Evolutionary conservation across 2,797 vertebrate species (phyloP), one percentile per base, ranked within the genome.

Genomic region (Pipistrellus pygmaeus): DNA sequence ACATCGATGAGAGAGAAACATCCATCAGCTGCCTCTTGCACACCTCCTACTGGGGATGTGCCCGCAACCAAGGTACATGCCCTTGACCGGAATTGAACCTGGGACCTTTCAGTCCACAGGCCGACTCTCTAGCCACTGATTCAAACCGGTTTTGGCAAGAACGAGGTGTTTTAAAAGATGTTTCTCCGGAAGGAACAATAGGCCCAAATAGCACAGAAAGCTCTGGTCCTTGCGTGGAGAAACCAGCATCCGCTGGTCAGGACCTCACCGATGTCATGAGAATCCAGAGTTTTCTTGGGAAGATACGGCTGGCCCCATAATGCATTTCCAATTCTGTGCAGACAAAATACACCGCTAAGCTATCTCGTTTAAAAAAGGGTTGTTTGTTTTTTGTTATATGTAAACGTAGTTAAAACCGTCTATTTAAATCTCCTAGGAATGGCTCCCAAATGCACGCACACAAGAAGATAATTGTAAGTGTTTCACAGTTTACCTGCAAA

Each of bases 241-340:
- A 48, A 68, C 55, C 60, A 78, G 88, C 78, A 48, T 2, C 12
- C 17, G 48, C 55, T 21, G 51, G 18, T 69, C 46, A 81, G 94
- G 75, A 32, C 38, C 85, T 57, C 38, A 51, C 1, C 44, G 27
- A 81, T 88, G 6, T 94, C 69, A 25, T 87, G 78, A 94, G 60
- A 96, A 93, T 69, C 48, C 44, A 72, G 35, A 55, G 2, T 90
- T 95, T 95, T 84, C 69, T 94, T 90, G 85, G 71, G 90, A 91
- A 55, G 27, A 57, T 15, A 51, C 10, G 15, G 5, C 38, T 35
- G 32, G 12, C 17, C 20, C 17, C 44, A 35, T 1, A n/a, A 25
- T 60, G n/a, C 46, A 35, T 25, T 85, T 8, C 9, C 12, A 73
- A 48, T n/a, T 81, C n/a, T 14, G 21, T 53, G 44, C 41, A 81